Conservation (phyloP, 2,797 vertebrate genomes). For the Gallinago nigripennis region DNA sequence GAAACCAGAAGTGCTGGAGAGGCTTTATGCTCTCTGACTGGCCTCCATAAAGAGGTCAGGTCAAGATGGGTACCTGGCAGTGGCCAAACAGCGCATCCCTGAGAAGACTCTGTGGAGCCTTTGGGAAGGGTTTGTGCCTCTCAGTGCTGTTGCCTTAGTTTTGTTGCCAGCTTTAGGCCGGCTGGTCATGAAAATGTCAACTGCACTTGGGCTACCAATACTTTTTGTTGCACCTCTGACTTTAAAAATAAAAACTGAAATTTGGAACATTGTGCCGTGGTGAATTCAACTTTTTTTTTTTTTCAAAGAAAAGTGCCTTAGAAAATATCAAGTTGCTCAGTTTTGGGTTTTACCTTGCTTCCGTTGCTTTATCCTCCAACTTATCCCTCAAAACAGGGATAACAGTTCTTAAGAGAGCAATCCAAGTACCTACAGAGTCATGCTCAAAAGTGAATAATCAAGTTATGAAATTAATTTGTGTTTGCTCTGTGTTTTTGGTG, state of each 20-base stretch:
- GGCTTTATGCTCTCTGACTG: not conserved
- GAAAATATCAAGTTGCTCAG: not conserved
- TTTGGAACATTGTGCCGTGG: not conserved
- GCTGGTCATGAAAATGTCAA: not conserved
- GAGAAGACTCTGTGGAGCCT: not conserved
- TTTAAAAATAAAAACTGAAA: not conserved
- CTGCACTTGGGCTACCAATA: rapidly evolving
- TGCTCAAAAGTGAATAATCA: too few relatives aligned
- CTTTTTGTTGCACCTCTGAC: not conserved
- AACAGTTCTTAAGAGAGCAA: not conserved
- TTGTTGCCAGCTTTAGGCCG: not conserved
- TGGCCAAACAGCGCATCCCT: not conserved
- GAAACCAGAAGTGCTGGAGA: not conserved
- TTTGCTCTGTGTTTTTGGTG: not conserved
- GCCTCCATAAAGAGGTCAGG: not conserved
- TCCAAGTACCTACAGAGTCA: not conserved
- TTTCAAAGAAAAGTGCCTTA: not conserved
- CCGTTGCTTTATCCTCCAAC: not conserved
- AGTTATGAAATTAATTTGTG: not conserved
- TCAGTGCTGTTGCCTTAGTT: not conserved
- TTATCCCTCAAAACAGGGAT: not conserved
- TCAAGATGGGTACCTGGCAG: not conserved
- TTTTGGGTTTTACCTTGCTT: not conserved
- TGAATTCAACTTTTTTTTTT: not conserved
- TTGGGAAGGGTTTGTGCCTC: not conserved